These are phyloP conservation scores for Pangasius djambal DNA, from an alignment of 2,797 vertebrate species.

Conservation along the genomic window DNA sequence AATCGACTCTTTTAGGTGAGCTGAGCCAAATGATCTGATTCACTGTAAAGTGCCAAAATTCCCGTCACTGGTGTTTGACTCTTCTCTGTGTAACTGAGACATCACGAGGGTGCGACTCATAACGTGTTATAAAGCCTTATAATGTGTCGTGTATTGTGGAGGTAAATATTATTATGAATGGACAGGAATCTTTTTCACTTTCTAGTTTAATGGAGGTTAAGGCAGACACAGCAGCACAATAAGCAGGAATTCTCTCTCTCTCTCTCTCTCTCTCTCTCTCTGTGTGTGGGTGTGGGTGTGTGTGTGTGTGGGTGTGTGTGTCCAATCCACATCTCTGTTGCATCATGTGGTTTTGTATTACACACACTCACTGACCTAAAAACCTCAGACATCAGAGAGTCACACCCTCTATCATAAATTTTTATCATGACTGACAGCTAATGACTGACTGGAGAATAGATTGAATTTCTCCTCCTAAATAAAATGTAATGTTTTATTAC, in stretches of 20 bases:
- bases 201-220: neutral
- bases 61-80: neutral
- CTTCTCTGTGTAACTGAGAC: neutral
- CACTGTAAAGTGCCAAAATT: neutral
- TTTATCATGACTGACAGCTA: neutral
- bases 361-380: slow-evolving; percentile 1
- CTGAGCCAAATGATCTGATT: neutral
- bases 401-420: neutral
- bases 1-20: neutral
- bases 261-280: neutral
- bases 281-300: neutral
- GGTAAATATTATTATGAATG: neutral
- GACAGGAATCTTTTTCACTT: neutral
- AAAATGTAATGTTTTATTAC: neutral
- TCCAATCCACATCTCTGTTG: neutral
- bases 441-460: neutral
- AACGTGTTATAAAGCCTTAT: neutral
- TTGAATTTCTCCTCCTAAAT: neutral
- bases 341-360: neutral
- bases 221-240: no score
- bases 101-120: neutral
- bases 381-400: neutral
- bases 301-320: neutral
- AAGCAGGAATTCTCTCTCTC: neutral
- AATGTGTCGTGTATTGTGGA: neutral